Conservation (phyloP, 2,888 invertebrate genomes). For the Tachystola acroxantha region DNA sequence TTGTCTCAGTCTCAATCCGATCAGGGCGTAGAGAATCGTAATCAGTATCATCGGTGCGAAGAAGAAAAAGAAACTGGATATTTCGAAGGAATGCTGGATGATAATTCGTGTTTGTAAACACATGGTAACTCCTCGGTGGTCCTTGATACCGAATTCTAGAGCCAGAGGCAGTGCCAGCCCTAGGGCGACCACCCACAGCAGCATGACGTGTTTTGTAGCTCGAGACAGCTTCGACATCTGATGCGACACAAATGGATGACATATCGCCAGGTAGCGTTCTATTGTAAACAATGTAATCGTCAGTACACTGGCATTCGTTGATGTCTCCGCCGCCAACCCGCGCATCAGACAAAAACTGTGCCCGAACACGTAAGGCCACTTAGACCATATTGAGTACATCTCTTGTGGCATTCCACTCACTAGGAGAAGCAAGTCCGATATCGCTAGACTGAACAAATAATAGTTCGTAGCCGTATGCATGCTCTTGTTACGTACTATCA, state of each 20-base stretch:
- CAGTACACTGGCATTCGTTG: constrained; percentile 86
- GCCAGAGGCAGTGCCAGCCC: constrained; percentile 86
- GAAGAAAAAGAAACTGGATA: constrained; percentile 86
- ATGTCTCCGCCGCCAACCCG: constrained; percentile 88
- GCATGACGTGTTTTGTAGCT: constrained; percentile 87
- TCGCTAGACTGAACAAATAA: constrained; percentile 90
- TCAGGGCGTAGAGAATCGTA: constrained; percentile 83
- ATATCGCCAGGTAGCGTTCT: constrained; percentile 83
- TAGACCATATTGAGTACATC: constrained; percentile 87
- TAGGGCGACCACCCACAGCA: constrained; percentile 89
- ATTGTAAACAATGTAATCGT: constrained; percentile 92
- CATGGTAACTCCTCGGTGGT: constrained; percentile 54
- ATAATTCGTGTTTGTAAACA: constrained; percentile 71
- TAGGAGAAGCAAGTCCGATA: constrained; percentile 88
- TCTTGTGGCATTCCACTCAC: constrained; percentile 90
- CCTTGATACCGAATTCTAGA: constrained; percentile 59
- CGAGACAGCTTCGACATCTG: constrained; percentile 92
- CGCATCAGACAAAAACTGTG: constrained; percentile 87
- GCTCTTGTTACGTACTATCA: constrained; percentile 88
- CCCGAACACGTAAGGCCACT: constrained; percentile 88
- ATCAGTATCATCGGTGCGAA: constrained; percentile 87
- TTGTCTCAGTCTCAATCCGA: constrained; percentile 79
- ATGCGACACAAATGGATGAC: constrained; percentile 82
- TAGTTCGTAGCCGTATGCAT: constrained; percentile 91
- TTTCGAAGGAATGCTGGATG: constrained; percentile 81